A percentile compares a stretch with the other conserved stretches of the same genome.
Conservation (phyloP, 2,888 invertebrate genomes). For the Chymomyza procnemis region DNA sequence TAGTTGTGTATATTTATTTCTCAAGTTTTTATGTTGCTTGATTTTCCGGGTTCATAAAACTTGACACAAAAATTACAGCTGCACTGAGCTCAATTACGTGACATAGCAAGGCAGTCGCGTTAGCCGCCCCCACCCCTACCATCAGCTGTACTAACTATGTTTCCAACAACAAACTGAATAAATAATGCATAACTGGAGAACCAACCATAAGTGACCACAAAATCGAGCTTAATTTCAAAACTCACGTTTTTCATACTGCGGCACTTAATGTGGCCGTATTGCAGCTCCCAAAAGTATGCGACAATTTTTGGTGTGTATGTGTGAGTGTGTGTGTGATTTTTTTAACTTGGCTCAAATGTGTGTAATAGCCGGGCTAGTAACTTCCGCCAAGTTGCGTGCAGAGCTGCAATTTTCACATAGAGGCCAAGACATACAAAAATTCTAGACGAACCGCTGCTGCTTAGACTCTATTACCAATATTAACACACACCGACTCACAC, state of each 20-base stretch:
- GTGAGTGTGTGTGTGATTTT: neutral
- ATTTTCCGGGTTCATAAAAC: slow-evolving; percentile 43
- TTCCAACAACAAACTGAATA: slow-evolving; percentile 51
- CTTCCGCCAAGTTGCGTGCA: slow-evolving; percentile 68
- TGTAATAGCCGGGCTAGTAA: slow-evolving; percentile 10
- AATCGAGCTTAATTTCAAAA: slow-evolving; percentile 43
- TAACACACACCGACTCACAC: too few relatives aligned
- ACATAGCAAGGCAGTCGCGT: neutral
- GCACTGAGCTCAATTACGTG: neutral
- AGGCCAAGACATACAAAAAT: neutral
- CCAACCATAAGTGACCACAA: slow-evolving; percentile 57
- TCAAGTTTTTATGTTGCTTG: neutral
- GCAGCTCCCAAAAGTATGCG: slow-evolving; percentile 1
- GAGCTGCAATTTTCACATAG: slow-evolving; percentile 51
- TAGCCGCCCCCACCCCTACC: neutral
- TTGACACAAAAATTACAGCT: slow-evolving; percentile 60
- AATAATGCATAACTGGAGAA: slow-evolving; percentile 56
- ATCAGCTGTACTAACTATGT: neutral
- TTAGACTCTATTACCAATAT: neutral
- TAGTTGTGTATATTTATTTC: neutral
- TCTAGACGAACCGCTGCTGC: slow-evolving; percentile 1
- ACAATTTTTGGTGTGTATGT: neutral
- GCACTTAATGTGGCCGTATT: neutral
- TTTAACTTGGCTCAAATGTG: neutral
- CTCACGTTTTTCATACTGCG: neutral